Percentiles rank a stretch among this genome's conserved stretches.
These are phyloP conservation scores for Semicossyphus pulcher DNA, from an alignment of 2,113 vertebrate genomes.

Conservation along the genomic window DNA sequence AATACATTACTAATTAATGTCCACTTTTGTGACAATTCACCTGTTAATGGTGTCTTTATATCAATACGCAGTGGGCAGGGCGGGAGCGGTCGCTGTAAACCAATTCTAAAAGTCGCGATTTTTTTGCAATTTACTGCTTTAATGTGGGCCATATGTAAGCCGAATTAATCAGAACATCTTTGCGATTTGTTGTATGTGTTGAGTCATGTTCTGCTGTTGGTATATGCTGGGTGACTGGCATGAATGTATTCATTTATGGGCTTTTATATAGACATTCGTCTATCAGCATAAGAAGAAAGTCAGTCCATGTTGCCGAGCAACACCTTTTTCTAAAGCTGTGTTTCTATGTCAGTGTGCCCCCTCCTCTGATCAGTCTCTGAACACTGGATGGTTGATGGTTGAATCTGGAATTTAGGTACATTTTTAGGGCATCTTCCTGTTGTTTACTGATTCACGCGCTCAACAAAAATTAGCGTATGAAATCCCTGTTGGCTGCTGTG, in stretches of 20 bases:
- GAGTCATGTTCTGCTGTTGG: neutral
- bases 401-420: slow-evolving; percentile 15
- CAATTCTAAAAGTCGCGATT: neutral
- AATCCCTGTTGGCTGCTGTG: slow-evolving; percentile 44
- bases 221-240: too few relatives aligned
- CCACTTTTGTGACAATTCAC: neutral
- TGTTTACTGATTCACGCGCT: slow-evolving; percentile 19
- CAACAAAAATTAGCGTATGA: slow-evolving; percentile 70
- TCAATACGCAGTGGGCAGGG: neutral
- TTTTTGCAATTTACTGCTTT: neutral
- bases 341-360: neutral
- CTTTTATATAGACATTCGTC: neutral
- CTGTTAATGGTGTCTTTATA: neutral
- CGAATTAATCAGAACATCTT: neutral
- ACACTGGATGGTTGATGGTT: neutral
- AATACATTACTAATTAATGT: neutral
- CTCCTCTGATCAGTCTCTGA: neutral
- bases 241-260: too few relatives aligned
- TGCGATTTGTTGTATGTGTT: fast-evolving
- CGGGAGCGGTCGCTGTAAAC: slow-evolving; percentile 8
- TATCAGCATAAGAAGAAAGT: neutral
- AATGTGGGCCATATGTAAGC: neutral
- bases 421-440: slow-evolving; percentile 3
- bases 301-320: slow-evolving; percentile 57
- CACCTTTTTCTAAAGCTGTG: slow-evolving; percentile 17